These are phyloP conservation scores for Leptodirus hochenwartii DNA, from an alignment of 2,888 invertebrate species.

Conservation along the genomic window DNA sequence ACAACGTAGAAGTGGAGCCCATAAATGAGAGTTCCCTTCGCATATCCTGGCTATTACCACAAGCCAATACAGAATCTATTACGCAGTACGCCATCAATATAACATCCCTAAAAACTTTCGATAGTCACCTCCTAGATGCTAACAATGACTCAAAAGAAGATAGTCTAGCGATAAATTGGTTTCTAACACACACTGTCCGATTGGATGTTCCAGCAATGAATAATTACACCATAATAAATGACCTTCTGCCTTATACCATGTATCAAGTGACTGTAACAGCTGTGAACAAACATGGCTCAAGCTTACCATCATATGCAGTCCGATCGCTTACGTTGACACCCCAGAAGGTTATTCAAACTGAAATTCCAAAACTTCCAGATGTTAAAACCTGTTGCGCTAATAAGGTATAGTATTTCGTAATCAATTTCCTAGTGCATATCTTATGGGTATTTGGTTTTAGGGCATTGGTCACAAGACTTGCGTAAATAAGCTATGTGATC, in stretches of 20 bases:
- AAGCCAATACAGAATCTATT: slow-evolving; percentile 42
- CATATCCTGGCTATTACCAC: slow-evolving; percentile 51
- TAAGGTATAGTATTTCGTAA: too few species aligned
- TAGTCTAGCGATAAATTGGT: slow-evolving; percentile 5
- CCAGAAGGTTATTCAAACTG: slow-evolving; percentile 37
- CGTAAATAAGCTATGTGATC: slow-evolving; percentile 63
- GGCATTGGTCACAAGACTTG: slow-evolving; percentile 60
- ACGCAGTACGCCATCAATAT: slow-evolving; percentile 53
- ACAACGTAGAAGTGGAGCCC: slow-evolving; percentile 51
- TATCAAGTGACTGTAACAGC: slow-evolving; percentile 62
- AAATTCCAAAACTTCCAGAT: slow-evolving; percentile 52
- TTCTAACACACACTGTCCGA: slow-evolving; percentile 23
- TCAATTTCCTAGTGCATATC: too few species aligned
- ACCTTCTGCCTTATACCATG: slow-evolving; percentile 62
- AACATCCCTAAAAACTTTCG: slow-evolving; percentile 50
- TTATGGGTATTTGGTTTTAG: too few species aligned
- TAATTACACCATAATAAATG: slow-evolving; percentile 38
- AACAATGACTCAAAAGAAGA: slow-evolving; percentile 14
- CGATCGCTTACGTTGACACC: slow-evolving; percentile 54
- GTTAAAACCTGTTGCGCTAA: slow-evolving; percentile 48
- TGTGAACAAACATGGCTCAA: slow-evolving; percentile 54
- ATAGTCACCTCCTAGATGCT: slow-evolving; percentile 34
- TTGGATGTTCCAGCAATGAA: slow-evolving; percentile 39
- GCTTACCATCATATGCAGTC: slow-evolving; percentile 54
- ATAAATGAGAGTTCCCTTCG: slow-evolving; percentile 52